Base-by-base conservation (phyloP, 1,140 invertebrate genomes). In the Lutraria rhynchaena region DNA sequence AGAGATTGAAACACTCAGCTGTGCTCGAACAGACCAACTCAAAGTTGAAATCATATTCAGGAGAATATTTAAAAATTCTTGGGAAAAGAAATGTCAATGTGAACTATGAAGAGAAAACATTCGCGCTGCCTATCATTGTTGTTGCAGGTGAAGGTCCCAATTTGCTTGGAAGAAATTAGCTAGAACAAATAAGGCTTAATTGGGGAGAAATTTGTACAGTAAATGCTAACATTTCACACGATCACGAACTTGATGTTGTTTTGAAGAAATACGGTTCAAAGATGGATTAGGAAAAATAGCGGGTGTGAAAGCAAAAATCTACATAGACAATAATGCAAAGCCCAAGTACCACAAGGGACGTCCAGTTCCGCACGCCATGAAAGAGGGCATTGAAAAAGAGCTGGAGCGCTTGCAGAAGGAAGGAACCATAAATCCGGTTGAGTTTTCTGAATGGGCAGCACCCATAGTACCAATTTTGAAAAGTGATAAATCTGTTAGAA, bases 381-480 rank as follows among this genome's bases (percentile, higher is more conserved):
- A 61, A 13, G 49, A 69, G 2, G 69, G 60, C 13, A 83, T 92
- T 1, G 87, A 88, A 17, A 49, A 57, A 41, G 87, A 92, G 49
- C 33, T 84, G 19, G 53, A 35, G 3, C 41, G 69, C 35, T 60
- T 90, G 27, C 29, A 74, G 44, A 35, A 86, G 29, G 57, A 81
- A 46, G 85, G 77, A 17, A 80, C 87, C 7, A 71, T 84, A 3
- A 71, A 81, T 70, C 67, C 31, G n/a, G 78, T 84, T 17, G 2
- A 58, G 17, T 73, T 57, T 73, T 61, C 41, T 44, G 78, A 85
- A 19, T 93, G 91, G 91, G 90, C 87, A 9, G 89, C 91, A 29
- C 92, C 90, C 13, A 73, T 89, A n/a, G 91, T 93, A 11, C 74
- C 87, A 1, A 85, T 92, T 11, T 49, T 87, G 13, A 92, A 93